Evolutionary conservation across 30 jellyfish, hydroid and myxozoan genomes (phyloP).

Genomic region (Cassiopea andromeda): DNA sequence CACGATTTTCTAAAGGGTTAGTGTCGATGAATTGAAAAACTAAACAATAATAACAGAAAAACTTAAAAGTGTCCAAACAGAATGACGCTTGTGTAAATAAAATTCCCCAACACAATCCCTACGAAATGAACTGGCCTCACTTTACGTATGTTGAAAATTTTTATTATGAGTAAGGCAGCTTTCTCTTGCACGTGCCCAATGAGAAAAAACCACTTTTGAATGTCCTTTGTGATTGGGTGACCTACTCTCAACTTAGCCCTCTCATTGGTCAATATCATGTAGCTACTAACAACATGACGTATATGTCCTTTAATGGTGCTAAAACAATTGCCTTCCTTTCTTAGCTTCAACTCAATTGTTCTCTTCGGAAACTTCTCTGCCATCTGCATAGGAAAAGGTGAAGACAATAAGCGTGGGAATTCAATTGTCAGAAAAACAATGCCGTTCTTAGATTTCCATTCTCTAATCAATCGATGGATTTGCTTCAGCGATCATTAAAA

Average conservation of each 20-base stretch:
- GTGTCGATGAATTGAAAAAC: constrained; percentile 36
- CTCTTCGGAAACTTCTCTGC: constrained; percentile 24
- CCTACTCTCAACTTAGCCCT: constrained; percentile 20
- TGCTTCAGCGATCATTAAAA: constrained; percentile 69
- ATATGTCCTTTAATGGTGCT: constrained; percentile 75
- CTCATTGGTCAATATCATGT: constrained; percentile 70
- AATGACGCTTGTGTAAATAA: constrained; percentile 77
- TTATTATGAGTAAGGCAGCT: constrained; percentile 81
- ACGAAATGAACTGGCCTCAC: constrained; percentile 83
- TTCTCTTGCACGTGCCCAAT: constrained; percentile 78
- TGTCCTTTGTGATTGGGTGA: constrained; percentile 69
- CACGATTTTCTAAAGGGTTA: background rate
- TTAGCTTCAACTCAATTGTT: constrained; percentile 41
- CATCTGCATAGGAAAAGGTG: constrained; percentile 65
- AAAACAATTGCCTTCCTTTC: constrained; percentile 7
- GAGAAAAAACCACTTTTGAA: constrained; percentile 62
- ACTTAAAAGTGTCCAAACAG: constrained; percentile 59
- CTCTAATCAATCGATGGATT: constrained; percentile 53
- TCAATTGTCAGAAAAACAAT: constrained; percentile 63
- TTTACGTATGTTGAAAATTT: constrained; percentile 79
- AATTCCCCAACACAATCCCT: constrained; percentile 82
- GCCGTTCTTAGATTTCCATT: constrained; percentile 52
- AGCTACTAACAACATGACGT: constrained; percentile 76
- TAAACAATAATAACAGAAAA: constrained; percentile 49
- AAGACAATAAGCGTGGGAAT: constrained; percentile 82